A percentile compares a stretch with the other conserved stretches of the same genome.
Evolutionary conservation across 2,113 vertebrate species (phyloP).

Genomic region (Actenoides hombroni): DNA sequence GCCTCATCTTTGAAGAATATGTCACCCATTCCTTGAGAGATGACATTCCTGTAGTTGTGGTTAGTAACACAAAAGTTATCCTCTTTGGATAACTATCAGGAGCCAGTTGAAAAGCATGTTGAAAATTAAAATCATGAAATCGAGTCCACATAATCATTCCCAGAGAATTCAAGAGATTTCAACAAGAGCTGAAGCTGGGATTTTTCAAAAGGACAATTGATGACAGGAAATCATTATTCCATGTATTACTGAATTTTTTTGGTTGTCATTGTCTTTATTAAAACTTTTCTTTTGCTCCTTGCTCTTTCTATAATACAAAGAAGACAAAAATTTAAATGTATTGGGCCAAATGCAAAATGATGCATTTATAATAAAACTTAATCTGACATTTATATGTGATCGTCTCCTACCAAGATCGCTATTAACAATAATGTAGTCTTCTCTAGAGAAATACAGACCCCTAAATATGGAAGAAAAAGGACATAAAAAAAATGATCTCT

Average conservation of each 20-base stretch:
- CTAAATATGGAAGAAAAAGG: neutral
- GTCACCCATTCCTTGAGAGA: neutral
- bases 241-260: neutral
- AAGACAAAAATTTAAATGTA: neutral
- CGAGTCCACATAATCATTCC: neutral
- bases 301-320: neutral
- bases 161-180: neutral
- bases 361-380: neutral
- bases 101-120: neutral
- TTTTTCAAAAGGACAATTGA: neutral
- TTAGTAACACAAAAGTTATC: neutral
- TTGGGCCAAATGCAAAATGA: neutral
- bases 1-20: neutral
- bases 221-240: neutral
- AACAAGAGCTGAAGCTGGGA: neutral
- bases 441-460: neutral
- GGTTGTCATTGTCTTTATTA: neutral
- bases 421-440: neutral
- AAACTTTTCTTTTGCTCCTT: neutral
- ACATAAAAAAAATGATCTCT: neutral
- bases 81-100: neutral
- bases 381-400: neutral
- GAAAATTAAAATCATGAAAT: neutral
- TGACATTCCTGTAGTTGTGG: neutral
- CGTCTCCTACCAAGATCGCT: neutral